Evolutionary conservation across 2,888 invertebrate species (phyloP).

Genomic region (Timandra comae): DNA sequence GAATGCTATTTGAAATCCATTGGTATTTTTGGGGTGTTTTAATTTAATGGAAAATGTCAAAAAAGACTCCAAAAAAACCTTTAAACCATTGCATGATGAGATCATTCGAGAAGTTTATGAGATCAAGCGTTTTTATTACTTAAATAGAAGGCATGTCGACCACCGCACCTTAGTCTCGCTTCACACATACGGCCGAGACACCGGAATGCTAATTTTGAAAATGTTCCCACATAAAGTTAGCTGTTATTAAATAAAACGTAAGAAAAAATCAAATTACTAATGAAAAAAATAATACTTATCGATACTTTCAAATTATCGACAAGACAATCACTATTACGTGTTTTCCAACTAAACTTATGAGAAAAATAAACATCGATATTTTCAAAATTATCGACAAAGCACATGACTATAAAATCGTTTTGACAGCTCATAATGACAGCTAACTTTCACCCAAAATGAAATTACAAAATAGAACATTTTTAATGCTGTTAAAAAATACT

Average conservation of each 20-base stretch:
- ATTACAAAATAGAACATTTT: conserved; percentile 33
- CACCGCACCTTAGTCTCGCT: conserved; percentile 30
- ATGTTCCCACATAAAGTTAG: conserved; percentile 27
- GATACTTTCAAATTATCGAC: conserved; percentile 4
- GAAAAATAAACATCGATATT: conserved; percentile 1
- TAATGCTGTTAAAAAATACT: conserved; percentile 30
- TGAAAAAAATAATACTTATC: conserved; percentile 9
- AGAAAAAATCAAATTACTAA: conserved; percentile 21
- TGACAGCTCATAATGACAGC: conserved; percentile 34
- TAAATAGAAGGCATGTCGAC: conserved; percentile 18
- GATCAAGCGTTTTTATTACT: conserved; percentile 15
- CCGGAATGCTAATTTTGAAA: conserved; percentile 35
- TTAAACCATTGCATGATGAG: conserved; percentile 31
- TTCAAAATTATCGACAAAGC: not conserved
- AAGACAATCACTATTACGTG: not conserved
- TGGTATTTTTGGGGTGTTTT: conserved; percentile 12
- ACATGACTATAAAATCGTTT: no score
- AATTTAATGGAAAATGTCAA: conserved; percentile 8
- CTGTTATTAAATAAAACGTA: conserved; percentile 28
- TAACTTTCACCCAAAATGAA: conserved; percentile 31
- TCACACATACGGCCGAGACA: conserved; percentile 31
- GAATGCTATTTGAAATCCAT: conserved; percentile 9
- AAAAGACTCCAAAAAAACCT: conserved; percentile 5
- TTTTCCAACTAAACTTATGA: not conserved
- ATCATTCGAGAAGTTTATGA: conserved; percentile 14